Conservation (phyloP, 2,113 vertebrate genomes). For the Macrotis lagotis region DNA sequence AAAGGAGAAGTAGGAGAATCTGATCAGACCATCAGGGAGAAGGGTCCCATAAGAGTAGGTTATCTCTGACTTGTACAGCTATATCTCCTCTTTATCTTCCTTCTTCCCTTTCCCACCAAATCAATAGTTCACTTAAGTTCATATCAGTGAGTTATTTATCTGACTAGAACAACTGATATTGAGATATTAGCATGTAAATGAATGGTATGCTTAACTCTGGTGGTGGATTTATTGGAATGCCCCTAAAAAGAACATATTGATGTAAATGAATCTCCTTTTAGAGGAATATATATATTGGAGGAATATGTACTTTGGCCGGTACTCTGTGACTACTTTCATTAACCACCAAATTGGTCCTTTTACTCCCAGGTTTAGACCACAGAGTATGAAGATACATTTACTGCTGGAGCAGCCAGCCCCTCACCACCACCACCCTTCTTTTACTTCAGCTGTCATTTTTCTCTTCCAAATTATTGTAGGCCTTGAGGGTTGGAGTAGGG, state of each 20-base stretch:
- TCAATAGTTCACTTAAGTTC: background rate
- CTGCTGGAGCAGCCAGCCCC: background rate
- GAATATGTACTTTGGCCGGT: background rate
- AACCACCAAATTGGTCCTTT: background rate
- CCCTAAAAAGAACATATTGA: background rate
- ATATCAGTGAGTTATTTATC: background rate
- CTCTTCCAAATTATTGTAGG: background rate
- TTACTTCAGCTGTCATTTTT: background rate
- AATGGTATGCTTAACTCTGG: background rate
- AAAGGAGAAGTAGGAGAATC: too few species aligned
- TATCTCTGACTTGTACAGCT: too few species aligned
- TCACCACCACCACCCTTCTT: background rate
- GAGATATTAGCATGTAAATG: background rate
- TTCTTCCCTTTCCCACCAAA: background rate
- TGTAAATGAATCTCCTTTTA: background rate
- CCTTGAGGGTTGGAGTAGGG: background rate
- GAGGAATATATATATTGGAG: background rate
- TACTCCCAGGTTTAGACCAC: background rate
- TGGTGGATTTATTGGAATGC: background rate
- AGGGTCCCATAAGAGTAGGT: too few species aligned
- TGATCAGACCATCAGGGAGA: too few species aligned
- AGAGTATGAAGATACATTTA: background rate
- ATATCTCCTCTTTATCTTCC: background rate
- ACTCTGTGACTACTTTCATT: background rate
- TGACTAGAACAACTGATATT: background rate